These are phyloP conservation scores for Drosophila austrosaltans DNA, from an alignment of 2,888 invertebrate species.

Conservation along the genomic window DNA sequence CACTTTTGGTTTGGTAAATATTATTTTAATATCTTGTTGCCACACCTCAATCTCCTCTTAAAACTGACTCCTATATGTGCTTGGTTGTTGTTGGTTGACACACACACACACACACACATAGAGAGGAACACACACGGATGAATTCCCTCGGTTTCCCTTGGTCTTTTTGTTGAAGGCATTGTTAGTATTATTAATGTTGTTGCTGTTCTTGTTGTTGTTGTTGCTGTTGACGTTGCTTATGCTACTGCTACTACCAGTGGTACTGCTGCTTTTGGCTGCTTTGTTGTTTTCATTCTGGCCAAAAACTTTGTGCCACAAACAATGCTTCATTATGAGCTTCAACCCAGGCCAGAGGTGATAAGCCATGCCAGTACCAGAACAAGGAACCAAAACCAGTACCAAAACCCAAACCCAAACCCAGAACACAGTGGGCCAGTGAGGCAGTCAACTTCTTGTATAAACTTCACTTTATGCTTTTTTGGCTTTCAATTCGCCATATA, in stretches of 20 bases:
- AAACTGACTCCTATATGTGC: not conserved
- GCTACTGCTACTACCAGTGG: conserved; percentile 17
- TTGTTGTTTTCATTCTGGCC: conserved; percentile 54
- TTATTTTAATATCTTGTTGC: conserved; percentile 71
- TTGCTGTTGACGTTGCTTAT: not conserved
- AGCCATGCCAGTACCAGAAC: conserved; percentile 71
- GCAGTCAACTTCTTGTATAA: conserved; percentile 67
- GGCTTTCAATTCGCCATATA: conserved; percentile 44
- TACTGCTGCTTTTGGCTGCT: conserved; percentile 50
- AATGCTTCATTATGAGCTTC: conserved; percentile 76
- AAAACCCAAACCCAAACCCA: conserved; percentile 9
- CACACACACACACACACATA: conserved; percentile 2
- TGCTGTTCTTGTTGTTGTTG: not conserved
- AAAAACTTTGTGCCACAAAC: conserved; percentile 74
- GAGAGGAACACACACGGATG: not conserved
- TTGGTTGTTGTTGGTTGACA: not conserved
- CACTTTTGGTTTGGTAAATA: conserved; percentile 71
- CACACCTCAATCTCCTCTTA: conserved; percentile 10
- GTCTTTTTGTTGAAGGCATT: conserved; percentile 41
- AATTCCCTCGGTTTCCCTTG: not conserved
- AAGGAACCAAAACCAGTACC: conserved; percentile 21
- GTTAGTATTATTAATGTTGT: conserved; percentile 10
- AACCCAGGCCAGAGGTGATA: conserved; percentile 72
- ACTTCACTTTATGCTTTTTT: conserved; percentile 68
- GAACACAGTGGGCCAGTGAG: conserved; percentile 20